Conservation (phyloP, 2,113 vertebrate species). For the Motacilla alba region DNA sequence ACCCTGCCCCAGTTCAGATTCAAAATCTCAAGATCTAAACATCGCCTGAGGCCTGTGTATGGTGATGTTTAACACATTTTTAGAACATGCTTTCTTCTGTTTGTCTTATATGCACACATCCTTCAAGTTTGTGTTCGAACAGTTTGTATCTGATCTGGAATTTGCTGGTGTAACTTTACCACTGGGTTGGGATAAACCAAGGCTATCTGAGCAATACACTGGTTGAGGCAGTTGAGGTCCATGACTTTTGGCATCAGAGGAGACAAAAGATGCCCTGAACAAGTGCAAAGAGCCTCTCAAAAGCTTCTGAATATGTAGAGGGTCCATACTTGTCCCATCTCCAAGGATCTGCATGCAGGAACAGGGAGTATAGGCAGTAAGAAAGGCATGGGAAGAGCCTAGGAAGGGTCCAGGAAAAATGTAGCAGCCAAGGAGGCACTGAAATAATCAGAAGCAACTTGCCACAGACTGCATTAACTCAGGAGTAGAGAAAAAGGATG, state of each 20-base stretch:
- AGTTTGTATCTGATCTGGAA: not conserved
- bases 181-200: not conserved
- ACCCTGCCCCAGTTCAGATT: not conserved
- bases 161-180: not conserved
- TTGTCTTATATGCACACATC: not conserved
- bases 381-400: not conserved
- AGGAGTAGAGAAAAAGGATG: not conserved
- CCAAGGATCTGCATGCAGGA: not conserved
- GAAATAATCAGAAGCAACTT: not conserved
- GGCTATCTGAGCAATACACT: not conserved
- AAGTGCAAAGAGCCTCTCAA: not conserved
- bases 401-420: not conserved
- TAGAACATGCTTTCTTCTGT: not conserved
- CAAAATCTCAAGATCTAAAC: not conserved
- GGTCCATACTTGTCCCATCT: not conserved
- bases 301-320: not conserved
- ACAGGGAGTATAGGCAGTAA: not conserved
- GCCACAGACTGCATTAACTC: not conserved
- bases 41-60: not conserved
- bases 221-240: not conserved
- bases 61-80: not conserved
- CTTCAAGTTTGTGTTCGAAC: not conserved
- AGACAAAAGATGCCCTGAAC: not conserved
- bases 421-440: not conserved
- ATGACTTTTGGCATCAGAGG: not conserved